Conservation (phyloP, 2,888 invertebrate species). For the Drosophila nigritarsus region DNA sequence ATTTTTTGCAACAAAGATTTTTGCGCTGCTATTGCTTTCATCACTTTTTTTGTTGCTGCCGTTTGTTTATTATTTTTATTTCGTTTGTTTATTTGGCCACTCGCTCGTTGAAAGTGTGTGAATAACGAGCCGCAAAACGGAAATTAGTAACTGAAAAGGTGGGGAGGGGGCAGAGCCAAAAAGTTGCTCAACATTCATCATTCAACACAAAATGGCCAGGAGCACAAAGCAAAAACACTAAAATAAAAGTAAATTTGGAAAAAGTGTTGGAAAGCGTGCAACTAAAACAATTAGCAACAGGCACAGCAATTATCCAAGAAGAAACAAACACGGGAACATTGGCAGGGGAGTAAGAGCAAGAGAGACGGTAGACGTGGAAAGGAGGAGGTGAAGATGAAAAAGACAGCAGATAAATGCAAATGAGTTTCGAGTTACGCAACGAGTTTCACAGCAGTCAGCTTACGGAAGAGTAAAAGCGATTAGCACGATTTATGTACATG, state of each 20-base stretch:
- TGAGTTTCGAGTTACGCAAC: conserved; percentile 57
- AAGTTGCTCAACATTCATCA: conserved; percentile 57
- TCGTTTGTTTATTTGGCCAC: conserved; percentile 63
- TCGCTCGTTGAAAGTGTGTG: conserved; percentile 23
- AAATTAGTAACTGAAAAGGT: conserved; percentile 69
- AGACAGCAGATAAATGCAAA: conserved; percentile 77
- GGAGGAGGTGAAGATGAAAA: conserved; percentile 18
- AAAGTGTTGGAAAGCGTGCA: conserved; percentile 52
- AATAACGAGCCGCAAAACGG: conserved; percentile 71
- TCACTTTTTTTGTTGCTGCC: conserved; percentile 28
- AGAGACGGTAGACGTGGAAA: not conserved
- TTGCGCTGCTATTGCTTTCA: conserved; percentile 43
- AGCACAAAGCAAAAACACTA: conserved; percentile 22
- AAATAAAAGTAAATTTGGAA: conserved; percentile 36
- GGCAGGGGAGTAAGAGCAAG: not conserved
- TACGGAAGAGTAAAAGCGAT: conserved; percentile 65
- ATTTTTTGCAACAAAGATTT: conserved; percentile 19
- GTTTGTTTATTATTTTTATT: conserved; percentile 63
- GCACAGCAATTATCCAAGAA: conserved; percentile 68
- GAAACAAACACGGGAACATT: conserved; percentile 25
- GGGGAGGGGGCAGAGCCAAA: not conserved
- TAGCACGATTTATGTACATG: conserved; percentile 70
- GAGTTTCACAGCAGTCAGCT: conserved; percentile 68
- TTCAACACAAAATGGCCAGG: conserved; percentile 46
- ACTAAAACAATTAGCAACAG: conserved; percentile 79